Evolutionary conservation across 2,797 vertebrate species (phyloP), one percentile per base, ranked within the genome.

Genomic region (Chelon labrosus): DNA sequence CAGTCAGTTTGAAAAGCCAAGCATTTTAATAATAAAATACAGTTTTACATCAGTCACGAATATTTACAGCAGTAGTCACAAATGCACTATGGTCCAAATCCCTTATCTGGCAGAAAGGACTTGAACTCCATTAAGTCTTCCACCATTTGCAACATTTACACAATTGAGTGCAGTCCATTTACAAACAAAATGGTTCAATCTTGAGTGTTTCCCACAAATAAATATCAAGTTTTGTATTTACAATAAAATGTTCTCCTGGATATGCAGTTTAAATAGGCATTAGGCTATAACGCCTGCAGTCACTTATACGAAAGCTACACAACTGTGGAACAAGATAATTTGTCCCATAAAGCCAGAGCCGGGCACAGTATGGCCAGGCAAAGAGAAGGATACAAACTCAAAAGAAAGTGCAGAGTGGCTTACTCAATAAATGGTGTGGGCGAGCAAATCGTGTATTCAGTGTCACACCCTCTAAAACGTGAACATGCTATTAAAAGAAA

Each of bases 41-140:
- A 47, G 50, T 79, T 89, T 84, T 73, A 75, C 42, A 77, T 5
- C 19, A 81, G 62, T 85, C 25, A 79, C 35, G 85, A 85, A 83
- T 84, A 91, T 90, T 63, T 90, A 93, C 90, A 92, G 64, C 78
- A 62, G 10, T 89, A 91, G 91, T 85, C 68, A 90, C 85, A 92
- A 68, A 76, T 22, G 60, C 38, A 60, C 27, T 79, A 56, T 59
- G 10, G 71, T 37, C 25, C 52, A 62, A 54, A 20, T 52, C 53
- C 41, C 9, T 55, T 3, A 27, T 13, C 37, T 41, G 2, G 9
- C 17, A 61, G 10, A 0, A n/a, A 10, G 25, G 2, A 63, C 19
- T 59, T 59, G 3, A 77, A 7, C 41, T 49, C 42, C 42, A 44
- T 16, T 8, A 44, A 39, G 13, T 39, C 3, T 50, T 59, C 7